These are phyloP conservation scores for Eurytoma californica DNA, from an alignment of 2,888 invertebrate species.

Conservation along the genomic window DNA sequence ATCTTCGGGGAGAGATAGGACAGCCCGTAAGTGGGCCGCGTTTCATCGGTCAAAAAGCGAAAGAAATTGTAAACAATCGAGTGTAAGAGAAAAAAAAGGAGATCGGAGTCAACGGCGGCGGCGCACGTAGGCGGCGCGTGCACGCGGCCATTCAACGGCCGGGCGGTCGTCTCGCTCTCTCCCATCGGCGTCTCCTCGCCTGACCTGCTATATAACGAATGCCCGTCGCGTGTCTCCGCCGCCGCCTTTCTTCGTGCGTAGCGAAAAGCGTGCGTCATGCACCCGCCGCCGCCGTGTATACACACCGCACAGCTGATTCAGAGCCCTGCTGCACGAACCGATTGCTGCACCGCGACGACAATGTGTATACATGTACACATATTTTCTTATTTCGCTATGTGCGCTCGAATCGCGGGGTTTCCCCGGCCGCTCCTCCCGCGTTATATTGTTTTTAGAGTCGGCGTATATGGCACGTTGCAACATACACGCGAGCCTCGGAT, in stretches of 20 bases:
- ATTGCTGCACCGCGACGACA: neutral
- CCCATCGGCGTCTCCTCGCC: constrained; percentile 9
- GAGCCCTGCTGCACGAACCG: neutral
- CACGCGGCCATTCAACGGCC: neutral
- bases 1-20: neutral
- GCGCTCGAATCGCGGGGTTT: no score
- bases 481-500: no score
- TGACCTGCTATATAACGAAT: neutral
- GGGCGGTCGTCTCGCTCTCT: no score
- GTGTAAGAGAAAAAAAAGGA: no score
- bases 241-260: constrained; percentile 6
- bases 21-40: neutral
- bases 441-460: no score
- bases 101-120: neutral
- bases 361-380: no score
- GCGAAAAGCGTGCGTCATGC: constrained; percentile 34
- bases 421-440: no score
- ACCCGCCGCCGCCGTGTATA: neutral
- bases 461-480: no score
- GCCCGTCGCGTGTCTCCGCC: constrained; percentile 1
- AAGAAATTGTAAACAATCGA: neutral
- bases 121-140: neutral
- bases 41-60: neutral
- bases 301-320: constrained; percentile 27
- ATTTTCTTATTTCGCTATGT: neutral